These are phyloP conservation scores for Carollia perspicillata DNA, from an alignment of 2,113 vertebrate species.

Conservation along the genomic window DNA sequence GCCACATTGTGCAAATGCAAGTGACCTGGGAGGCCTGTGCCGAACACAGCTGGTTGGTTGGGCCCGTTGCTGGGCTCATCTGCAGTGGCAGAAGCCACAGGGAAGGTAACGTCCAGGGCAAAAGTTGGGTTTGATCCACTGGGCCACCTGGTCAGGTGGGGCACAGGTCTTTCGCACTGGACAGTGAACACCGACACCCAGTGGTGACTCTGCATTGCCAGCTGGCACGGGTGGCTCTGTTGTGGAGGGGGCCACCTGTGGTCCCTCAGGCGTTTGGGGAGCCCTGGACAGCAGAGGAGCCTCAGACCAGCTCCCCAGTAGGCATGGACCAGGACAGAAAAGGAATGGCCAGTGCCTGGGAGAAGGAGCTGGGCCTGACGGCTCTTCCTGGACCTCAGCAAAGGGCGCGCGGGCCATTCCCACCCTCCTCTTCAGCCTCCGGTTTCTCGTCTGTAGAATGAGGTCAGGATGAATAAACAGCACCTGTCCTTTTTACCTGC, in stretches of 20 bases:
- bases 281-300: not conserved
- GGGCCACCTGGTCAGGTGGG: not conserved
- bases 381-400: not conserved
- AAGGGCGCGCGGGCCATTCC: not conserved
- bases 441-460: not conserved
- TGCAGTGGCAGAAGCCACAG: not conserved
- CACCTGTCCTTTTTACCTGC: not conserved
- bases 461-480: not conserved
- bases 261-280: not conserved
- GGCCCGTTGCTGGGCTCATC: accelerated
- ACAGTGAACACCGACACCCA: not conserved
- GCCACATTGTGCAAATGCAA: not conserved
- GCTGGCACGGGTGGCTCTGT: not conserved
- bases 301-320: not conserved
- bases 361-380: not conserved
- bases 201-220: accelerated
- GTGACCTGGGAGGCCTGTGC: not conserved
- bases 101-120: not conserved
- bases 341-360: not conserved
- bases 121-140: accelerated
- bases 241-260: no score
- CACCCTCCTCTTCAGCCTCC: not conserved
- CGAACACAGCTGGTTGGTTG: accelerated
- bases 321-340: not conserved
- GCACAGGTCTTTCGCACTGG: not conserved